A percentile compares a stretch with the other conserved stretches of the same genome.
phyloP scores from a whole-genome alignment of 2,113 vertebrate species.

The Phocoena sinus region DNA sequence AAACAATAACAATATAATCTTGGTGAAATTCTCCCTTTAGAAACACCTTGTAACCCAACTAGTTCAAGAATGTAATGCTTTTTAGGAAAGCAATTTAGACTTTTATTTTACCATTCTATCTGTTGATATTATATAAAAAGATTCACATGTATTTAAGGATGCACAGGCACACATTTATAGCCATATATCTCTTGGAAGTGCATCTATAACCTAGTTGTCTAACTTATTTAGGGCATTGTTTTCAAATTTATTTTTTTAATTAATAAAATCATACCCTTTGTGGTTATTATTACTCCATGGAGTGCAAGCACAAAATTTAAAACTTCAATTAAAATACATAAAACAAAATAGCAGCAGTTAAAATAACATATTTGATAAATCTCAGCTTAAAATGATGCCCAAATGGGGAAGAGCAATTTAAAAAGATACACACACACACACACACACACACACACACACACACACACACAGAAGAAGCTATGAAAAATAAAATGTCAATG shows the following conservation, averaged over 20 bases:
- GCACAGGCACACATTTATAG: background rate
- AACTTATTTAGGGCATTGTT: slow-evolving; percentile 68
- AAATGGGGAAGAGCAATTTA: slow-evolving; percentile 49
- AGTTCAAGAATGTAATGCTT: background rate
- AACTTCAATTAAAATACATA: slow-evolving; percentile 74
- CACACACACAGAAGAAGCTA: background rate
- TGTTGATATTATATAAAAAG: background rate
- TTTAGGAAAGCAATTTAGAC: background rate
- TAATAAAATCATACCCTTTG: slow-evolving; percentile 68
- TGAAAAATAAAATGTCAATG: background rate
- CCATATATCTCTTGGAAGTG: slow-evolving; percentile 10
- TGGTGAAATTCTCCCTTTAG: background rate
- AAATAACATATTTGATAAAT: slow-evolving; percentile 63
- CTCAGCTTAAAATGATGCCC: slow-evolving; percentile 54
- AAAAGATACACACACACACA: slow-evolving; percentile 9
- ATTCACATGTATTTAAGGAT: background rate
- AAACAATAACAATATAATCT: background rate
- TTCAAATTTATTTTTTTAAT: slow-evolving; percentile 77
- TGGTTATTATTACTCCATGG: slow-evolving; percentile 68
- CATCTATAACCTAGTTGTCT: slow-evolving; percentile 44
- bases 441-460: background rate
- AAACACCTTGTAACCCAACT: background rate
- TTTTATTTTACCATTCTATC: slow-evolving; percentile 3
- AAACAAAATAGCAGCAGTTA: slow-evolving; percentile 68
- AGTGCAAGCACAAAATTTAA: slow-evolving; percentile 73